Evolutionary conservation across 2,113 vertebrate genomes (phyloP).

Genomic region (Apodemus sylvaticus): DNA sequence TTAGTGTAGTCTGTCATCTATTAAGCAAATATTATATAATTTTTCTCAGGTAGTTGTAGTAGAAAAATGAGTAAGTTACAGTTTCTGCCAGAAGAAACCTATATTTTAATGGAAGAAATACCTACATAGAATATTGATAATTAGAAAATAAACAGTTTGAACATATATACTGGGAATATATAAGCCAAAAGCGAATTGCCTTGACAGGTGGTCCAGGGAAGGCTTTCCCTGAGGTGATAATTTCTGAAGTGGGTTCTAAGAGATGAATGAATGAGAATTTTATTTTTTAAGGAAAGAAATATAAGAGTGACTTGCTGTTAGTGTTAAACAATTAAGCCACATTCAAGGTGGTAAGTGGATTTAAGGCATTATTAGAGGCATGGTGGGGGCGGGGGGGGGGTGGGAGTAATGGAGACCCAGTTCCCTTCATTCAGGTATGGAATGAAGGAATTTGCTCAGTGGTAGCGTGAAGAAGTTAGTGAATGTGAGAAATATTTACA

Average conservation of each 20-base stretch:
- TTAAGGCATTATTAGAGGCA: background rate
- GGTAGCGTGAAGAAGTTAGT: background rate
- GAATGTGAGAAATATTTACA: background rate
- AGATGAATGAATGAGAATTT: constrained; percentile 15
- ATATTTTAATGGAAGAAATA: constrained; percentile 19
- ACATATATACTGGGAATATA: background rate
- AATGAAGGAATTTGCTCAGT: background rate
- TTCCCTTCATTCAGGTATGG: background rate
- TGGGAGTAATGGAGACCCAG: background rate
- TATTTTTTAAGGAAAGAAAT: constrained; percentile 8
- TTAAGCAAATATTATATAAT: constrained; percentile 39
- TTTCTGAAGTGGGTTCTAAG: constrained; percentile 53
- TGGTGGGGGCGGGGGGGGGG: too few relatives aligned
- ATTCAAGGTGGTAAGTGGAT: background rate
- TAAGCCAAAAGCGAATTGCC: background rate
- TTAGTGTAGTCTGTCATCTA: background rate
- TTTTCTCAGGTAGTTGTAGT: background rate
- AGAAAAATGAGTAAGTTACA: background rate
- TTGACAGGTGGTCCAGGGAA: background rate
- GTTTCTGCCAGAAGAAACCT: constrained; percentile 24
- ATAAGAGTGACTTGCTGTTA: background rate
- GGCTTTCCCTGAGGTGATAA: constrained; percentile 7
- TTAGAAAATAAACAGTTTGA: constrained; percentile 38
- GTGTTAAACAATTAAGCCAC: background rate
- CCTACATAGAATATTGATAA: background rate